Percentiles rank a stretch among this genome's conserved stretches.
Conservation (phyloP, 2,888 invertebrate species). For the Lomographa bimaculata region DNA sequence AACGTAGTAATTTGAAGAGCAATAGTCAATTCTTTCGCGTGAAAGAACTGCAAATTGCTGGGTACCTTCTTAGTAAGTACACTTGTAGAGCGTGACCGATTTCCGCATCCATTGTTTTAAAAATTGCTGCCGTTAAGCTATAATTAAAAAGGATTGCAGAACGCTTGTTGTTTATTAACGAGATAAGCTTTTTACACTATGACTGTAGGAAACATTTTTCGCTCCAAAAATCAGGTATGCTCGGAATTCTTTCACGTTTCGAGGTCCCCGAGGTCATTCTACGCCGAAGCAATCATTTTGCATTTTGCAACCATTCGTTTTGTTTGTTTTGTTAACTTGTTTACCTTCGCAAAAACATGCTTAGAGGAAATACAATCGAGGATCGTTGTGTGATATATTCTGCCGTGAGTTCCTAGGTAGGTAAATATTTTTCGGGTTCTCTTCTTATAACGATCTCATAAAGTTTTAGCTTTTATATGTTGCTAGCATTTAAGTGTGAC, state of each 20-base stretch:
- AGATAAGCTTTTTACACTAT: slow-evolving; percentile 36
- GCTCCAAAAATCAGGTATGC: slow-evolving; percentile 46
- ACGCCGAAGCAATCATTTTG: slow-evolving; percentile 11
- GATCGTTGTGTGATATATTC: no score
- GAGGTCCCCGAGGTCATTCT: slow-evolving; percentile 32
- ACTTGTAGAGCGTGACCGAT: slow-evolving; percentile 27
- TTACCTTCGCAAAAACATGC: slow-evolving; percentile 1
- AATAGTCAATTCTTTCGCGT: slow-evolving; percentile 11
- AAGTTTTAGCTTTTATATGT: no score
- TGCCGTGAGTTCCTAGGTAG: no score
- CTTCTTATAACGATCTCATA: no score
- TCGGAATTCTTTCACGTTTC: slow-evolving; percentile 34
- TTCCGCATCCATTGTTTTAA: slow-evolving; percentile 29
- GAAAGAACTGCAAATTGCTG: slow-evolving; percentile 5
- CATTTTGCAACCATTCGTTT: slow-evolving; percentile 31
- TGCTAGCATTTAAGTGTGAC: no score
- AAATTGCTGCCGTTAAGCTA: slow-evolving; percentile 27
- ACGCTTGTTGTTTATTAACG: slow-evolving; percentile 31
- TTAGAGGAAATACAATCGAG: no score
- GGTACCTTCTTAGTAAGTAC: slow-evolving; percentile 8
- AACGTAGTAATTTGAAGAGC: slow-evolving; percentile 15
- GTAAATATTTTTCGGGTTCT: no score
- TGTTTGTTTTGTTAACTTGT: slow-evolving; percentile 28
- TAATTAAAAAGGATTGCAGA: slow-evolving; percentile 37
- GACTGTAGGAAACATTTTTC: slow-evolving; percentile 45